Evolutionary conservation across 2,797 vertebrate genomes (phyloP).

Genomic region (Acanthiza pusilla): DNA sequence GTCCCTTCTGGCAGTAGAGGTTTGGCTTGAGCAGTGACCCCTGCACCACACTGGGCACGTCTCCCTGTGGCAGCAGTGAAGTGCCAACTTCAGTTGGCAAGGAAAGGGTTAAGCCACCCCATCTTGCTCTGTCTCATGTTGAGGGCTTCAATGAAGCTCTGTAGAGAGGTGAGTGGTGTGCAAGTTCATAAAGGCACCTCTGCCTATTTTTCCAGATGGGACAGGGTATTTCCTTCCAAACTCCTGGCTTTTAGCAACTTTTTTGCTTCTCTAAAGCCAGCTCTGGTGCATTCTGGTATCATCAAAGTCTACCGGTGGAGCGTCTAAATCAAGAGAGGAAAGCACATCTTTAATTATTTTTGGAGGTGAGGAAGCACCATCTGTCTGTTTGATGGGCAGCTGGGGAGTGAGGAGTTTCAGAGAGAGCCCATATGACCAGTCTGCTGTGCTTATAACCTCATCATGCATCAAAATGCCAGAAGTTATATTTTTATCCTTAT

Average conservation of each 20-base stretch:
- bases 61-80: fast-evolving
- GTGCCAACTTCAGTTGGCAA: not conserved
- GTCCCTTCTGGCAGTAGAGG: not conserved
- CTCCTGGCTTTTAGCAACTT: not conserved
- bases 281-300: not conserved
- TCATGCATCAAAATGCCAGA: not conserved
- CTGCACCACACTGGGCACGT: not conserved
- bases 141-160: not conserved
- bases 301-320: fast-evolving
- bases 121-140: fast-evolving
- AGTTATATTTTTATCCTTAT: not conserved
- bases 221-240: not conserved
- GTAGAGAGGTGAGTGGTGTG: not conserved
- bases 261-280: not conserved
- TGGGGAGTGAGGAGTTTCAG: not conserved
- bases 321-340: not conserved
- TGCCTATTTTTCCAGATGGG: not conserved
- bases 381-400: not conserved
- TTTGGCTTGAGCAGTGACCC: not conserved
- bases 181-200: not conserved
- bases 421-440: fast-evolving
- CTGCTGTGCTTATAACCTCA: not conserved
- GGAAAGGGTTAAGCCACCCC: not conserved
- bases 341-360: not conserved
- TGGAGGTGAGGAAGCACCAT: not conserved